Base-by-base conservation (phyloP, 1,140 invertebrate genomes). In the Drosophila saltans region DNA sequence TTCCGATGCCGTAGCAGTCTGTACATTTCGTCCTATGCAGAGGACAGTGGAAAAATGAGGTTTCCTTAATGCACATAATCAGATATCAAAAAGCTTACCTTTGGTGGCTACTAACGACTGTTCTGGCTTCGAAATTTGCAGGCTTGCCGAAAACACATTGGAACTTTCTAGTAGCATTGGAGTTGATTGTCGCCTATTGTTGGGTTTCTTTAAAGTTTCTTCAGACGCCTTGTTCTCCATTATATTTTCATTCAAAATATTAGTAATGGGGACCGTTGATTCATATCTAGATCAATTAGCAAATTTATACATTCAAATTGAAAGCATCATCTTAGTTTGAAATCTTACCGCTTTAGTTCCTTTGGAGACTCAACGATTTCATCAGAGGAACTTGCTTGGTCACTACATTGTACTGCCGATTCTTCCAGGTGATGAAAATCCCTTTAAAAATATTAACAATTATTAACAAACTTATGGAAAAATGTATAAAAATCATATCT, bases 131-230 rank as follows among this genome's bases (percentile, higher is more conserved):
- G 96, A 95, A 90, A 97, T 96, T 70, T 96, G 96, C 3, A 97
- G 93, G 77, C 95, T 97, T 0, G 96, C 96, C 1, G 96, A 97
- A 73, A 97, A 96, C 3, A 97, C 95, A 82, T 95, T 95, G 10
- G n/a, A 24, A 21, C 48, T 69, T 24, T 76, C 77, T 1, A 69
- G 10, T 10, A 67, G 8, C 30, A 76, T 40, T 5, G 76, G 77
- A 8, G 69, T 79, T 0, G 77, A 79, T 58, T 79, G 77, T 2
- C 77, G 65, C 26, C 77, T 65, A 30, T 24, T 52, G 10, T 24
- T 52, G 9, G 21, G 2, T 1, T 66, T 26, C 24, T 56, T 30
- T 61, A 70, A 41, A 36, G 5, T n/a, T 61, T 59, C 26, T 10
- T n/a, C 11, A 36, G 21, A 26, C 8, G 58, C 0, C 10, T 5